A percentile compares a stretch with the other conserved stretches of the same genome.
Evolutionary conservation across 2,113 vertebrate species (phyloP).

Genomic region (Plectropomus leopardus): DNA sequence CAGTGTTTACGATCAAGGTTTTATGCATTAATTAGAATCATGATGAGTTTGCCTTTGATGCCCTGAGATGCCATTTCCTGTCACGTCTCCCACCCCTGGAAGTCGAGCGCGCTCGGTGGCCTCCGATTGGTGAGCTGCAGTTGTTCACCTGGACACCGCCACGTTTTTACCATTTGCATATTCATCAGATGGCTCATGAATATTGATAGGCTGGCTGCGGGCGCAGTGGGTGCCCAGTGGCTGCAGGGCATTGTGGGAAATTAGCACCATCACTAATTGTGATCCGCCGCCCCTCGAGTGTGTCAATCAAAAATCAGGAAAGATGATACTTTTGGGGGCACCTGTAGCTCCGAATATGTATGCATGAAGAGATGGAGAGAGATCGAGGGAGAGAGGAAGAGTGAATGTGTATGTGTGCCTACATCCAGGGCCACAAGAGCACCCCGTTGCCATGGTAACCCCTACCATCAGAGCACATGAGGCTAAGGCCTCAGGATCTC

Average conservation of each 20-base stretch:
- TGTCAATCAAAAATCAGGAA: slow-evolving; percentile 82
- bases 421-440: slow-evolving; percentile 78
- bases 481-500: slow-evolving; percentile 76
- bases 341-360: slow-evolving; percentile 82
- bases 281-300: slow-evolving; percentile 79
- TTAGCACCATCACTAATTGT: slow-evolving; percentile 89
- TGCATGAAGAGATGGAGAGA: slow-evolving; percentile 64
- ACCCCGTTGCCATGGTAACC: slow-evolving; percentile 80
- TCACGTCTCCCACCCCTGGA: slow-evolving; percentile 42
- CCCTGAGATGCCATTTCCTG: slow-evolving; percentile 46
- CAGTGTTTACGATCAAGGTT: slow-evolving; percentile 10
- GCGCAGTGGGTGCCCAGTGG: slow-evolving; percentile 82
- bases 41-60: slow-evolving; percentile 45
- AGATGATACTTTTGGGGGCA: slow-evolving; percentile 80
- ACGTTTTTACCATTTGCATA: slow-evolving; percentile 79
- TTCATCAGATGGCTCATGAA: slow-evolving; percentile 86
- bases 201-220: slow-evolving; percentile 83
- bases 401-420: slow-evolving; percentile 16
- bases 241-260: slow-evolving; percentile 90
- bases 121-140: slow-evolving; percentile 73
- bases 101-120: slow-evolving; percentile 3
- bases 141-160: slow-evolving; percentile 83
- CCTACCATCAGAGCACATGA: slow-evolving; percentile 74
- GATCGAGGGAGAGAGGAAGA: slow-evolving; percentile 50
- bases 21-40: slow-evolving; percentile 14